phyloP scores from a whole-genome alignment of 2,797 vertebrate genomes.

The Mormyrops boulengeri region DNA sequence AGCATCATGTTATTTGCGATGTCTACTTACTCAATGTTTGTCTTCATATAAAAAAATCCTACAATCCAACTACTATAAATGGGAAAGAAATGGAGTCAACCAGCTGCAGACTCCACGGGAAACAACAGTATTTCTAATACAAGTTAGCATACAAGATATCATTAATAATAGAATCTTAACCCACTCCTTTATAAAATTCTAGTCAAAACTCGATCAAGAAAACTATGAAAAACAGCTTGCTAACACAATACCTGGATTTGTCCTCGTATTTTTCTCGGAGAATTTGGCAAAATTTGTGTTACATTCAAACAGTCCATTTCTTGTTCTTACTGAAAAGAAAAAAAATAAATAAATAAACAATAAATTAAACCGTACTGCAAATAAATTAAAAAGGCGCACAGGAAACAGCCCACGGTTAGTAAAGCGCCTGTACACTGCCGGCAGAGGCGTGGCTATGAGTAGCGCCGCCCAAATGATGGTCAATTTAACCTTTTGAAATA shows the following conservation, averaged over 20 bases:
- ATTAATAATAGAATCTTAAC: neutral
- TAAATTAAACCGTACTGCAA: neutral
- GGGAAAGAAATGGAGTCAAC: neutral
- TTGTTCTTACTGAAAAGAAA: neutral
- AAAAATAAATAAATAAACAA: neutral
- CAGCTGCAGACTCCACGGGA: neutral
- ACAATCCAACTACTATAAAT: neutral
- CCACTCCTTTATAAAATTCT: neutral
- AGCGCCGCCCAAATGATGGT: neutral
- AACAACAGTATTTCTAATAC: neutral
- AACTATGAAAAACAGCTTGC: neutral
- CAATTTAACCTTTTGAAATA: neutral
- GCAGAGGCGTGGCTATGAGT: neutral
- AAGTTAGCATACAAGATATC: neutral
- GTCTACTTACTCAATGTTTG: neutral
- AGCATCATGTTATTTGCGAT: neutral
- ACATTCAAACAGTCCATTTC: slow-evolving; percentile 70
- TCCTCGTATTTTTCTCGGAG: slow-evolving; percentile 70
- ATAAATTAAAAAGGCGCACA: neutral
- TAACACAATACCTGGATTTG: slow-evolving; percentile 78
- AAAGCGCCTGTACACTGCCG: neutral
- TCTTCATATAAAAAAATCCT: neutral
- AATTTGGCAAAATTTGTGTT: slow-evolving; percentile 64
- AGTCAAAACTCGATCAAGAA: neutral
- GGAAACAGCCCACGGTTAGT: neutral